Percentiles rank a stretch among this genome's conserved stretches.
Evolutionary conservation across 2,113 vertebrate species (phyloP).

Genomic region (Danionella cerebrum): DNA sequence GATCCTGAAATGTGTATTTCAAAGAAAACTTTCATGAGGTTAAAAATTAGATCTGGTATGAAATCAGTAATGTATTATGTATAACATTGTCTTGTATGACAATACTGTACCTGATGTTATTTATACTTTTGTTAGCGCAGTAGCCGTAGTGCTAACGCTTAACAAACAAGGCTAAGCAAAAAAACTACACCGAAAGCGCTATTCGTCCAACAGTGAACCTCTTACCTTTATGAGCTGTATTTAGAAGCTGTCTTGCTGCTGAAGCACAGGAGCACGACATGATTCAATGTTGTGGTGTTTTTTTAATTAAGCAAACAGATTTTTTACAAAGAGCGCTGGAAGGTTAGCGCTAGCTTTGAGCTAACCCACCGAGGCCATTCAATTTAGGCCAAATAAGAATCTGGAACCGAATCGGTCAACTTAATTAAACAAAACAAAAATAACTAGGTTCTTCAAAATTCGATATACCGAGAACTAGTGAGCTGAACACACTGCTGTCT

Average conservation of each 20-base stretch:
- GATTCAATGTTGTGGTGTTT: slow-evolving; percentile 6
- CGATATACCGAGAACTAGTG: neutral
- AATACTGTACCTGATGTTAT: neutral
- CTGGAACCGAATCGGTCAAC: neutral
- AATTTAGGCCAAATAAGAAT: neutral
- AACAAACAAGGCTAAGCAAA: neutral
- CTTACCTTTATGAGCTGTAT: slow-evolving; percentile 46
- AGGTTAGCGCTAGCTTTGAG: slow-evolving; percentile 17
- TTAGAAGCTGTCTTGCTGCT: slow-evolving; percentile 40
- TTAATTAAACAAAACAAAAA: neutral
- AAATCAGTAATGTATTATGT: too few species aligned
- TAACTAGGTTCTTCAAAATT: neutral
- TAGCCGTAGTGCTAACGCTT: neutral
- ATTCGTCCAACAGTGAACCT: neutral
- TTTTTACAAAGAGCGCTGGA: neutral
- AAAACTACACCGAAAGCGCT: neutral
- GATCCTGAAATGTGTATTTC: too few species aligned
- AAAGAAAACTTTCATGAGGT: too few species aligned
- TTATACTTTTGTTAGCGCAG: neutral
- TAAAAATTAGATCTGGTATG: too few species aligned
- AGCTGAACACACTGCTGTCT: neutral
- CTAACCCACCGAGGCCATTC: slow-evolving; percentile 11
- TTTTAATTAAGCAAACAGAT: neutral
- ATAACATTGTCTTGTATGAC: too few species aligned
- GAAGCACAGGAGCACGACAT: slow-evolving; percentile 48